phyloP scores from a whole-genome alignment of 1,140 invertebrate species.

The Drosophila equinoxialis region DNA sequence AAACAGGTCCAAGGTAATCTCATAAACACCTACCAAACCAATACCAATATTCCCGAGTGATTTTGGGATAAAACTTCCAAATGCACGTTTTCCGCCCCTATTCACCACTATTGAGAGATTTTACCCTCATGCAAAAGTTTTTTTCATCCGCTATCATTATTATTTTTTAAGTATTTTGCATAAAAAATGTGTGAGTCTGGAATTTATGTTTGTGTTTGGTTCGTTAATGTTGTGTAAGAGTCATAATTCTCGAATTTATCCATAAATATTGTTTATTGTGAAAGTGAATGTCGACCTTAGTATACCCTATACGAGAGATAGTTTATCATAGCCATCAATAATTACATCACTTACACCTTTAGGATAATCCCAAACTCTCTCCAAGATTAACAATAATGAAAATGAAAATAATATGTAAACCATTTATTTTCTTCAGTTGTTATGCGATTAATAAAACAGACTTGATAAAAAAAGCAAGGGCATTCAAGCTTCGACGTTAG shows the following conservation, averaged over 20 bases:
- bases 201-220: constrained; percentile 65
- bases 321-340: too few relatives aligned
- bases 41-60: constrained; percentile 9
- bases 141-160: constrained; percentile 19
- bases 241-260: constrained; percentile 62
- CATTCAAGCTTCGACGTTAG: too few relatives aligned
- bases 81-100: background rate
- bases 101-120: constrained; percentile 30
- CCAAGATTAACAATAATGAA: too few relatives aligned
- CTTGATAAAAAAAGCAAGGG: too few relatives aligned
- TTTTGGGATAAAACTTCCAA: constrained; percentile 10
- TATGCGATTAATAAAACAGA: too few relatives aligned
- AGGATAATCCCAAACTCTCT: too few relatives aligned
- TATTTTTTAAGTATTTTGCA: constrained; percentile 65
- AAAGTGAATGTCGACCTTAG: too few relatives aligned
- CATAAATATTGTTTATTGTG: constrained; percentile 4
- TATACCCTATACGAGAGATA: too few relatives aligned
- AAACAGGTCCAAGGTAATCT: constrained; percentile 57
- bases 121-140: constrained; percentile 22
- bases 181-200: constrained; percentile 61
- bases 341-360: too few relatives aligned
- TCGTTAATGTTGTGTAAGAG: constrained; percentile 57
- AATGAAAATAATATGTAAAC: too few relatives aligned
- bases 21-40: constrained; percentile 67
- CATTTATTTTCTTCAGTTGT: too few relatives aligned